Evolutionary conservation across 2,797 vertebrate species (phyloP), one percentile per base, ranked within the genome.

Genomic region (Taenioides sp.): DNA sequence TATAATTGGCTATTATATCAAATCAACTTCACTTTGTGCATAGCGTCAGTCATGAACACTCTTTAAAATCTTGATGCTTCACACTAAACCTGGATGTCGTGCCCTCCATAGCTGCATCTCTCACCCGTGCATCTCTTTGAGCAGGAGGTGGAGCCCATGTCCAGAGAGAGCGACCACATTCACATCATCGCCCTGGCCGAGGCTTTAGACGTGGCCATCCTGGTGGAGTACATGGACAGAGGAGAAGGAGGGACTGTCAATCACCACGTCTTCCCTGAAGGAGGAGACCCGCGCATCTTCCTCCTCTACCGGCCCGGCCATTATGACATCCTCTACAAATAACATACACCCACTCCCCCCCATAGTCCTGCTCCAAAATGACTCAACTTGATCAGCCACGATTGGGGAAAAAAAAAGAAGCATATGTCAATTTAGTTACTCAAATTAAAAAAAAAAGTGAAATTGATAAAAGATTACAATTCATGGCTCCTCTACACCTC

Each of bases 311-410:
- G 96, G 88, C 97, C 97, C 0, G 96, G 97, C 90, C 97, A 98
- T 91, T 98, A 98, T 28, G 97, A 98, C 90, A 98, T 98, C 91
- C 94, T 98, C 85, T 98, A 98, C 90, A 98, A 98, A 94, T 97
- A 96, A 90, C 84, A 64, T 77, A 63, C 87, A 84, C 76, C 76
- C 5, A 10, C 72, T 71, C 5, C 70, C 40, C 61, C 69, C 61
- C 75, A 20, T 65, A 75, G 67, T 79, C 37, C 80, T 69, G 23
- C 77, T 72, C 76, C 75, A 47, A 74, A 54, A 73, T 72, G 75
- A 85, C 63, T 59, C 57, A 80, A 75, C 75, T 77, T 86, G 75
- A 83, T 75, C 83, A 77, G 88, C 84, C 85, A 87, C 31, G 79
- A 82, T 84, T 86, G 83, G 84, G 31, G 1, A 37, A 37, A 37